Evolutionary conservation across 2,888 invertebrate species (phyloP).

Genomic region (Lordiphosa fenestrarum): DNA sequence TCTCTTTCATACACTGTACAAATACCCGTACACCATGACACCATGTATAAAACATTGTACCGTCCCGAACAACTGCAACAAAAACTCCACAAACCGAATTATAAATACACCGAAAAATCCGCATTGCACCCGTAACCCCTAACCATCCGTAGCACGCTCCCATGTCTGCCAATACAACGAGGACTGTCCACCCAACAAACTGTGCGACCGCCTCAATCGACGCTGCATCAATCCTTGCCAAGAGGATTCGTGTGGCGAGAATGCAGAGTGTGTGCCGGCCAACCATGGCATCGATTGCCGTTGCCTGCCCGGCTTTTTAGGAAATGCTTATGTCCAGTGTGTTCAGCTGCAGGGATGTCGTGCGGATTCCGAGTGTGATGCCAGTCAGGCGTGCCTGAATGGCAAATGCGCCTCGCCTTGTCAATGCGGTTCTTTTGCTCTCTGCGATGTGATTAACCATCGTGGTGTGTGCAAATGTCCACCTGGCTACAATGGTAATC

Average conservation of each 20-base stretch:
- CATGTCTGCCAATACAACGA: conserved; percentile 92
- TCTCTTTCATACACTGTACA: conserved; percentile 77
- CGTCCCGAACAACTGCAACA: conserved; percentile 34
- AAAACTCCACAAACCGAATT: conserved; percentile 40
- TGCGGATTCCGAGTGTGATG: conserved; percentile 86
- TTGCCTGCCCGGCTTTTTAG: conserved; percentile 87
- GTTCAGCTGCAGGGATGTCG: conserved; percentile 85
- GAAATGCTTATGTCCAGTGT: conserved; percentile 90
- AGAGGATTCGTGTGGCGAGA: conserved; percentile 89
- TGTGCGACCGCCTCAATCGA: conserved; percentile 91
- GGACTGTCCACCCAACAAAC: conserved; percentile 92
- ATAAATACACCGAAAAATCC: conserved; percentile 58
- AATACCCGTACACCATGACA: conserved; percentile 61
- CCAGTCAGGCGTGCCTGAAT: conserved; percentile 89
- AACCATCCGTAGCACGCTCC: conserved; percentile 53
- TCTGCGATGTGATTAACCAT: conserved; percentile 91
- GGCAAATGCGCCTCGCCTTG: conserved; percentile 89
- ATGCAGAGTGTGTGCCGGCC: conserved; percentile 88
- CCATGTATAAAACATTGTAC: conserved; percentile 66
- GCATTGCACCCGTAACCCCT: conserved; percentile 36
- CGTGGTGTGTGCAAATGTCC: conserved; percentile 90
- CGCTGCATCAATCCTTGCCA: conserved; percentile 91
- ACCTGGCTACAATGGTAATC: conserved; percentile 90
- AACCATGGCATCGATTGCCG: conserved; percentile 89
- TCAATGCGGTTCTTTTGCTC: conserved; percentile 88